Conservation (phyloP, 2,797 vertebrate genomes). For the Podargus strigoides region DNA sequence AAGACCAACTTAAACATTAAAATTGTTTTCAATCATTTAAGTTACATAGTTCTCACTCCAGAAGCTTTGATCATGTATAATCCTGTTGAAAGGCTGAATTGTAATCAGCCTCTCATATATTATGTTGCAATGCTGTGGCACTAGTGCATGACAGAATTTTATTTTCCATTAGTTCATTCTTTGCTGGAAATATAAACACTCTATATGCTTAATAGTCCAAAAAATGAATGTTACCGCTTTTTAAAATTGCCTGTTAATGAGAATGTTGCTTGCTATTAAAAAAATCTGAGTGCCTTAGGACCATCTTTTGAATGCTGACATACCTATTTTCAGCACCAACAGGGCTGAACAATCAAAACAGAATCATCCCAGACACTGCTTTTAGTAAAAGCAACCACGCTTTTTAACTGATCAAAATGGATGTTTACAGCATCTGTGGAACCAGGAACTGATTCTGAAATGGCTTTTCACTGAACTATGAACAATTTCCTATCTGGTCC, state of each 20-base stretch:
- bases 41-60: conserved; percentile 34
- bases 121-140: conserved; percentile 11
- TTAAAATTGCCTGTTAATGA: conserved; percentile 59
- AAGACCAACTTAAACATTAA: conserved; percentile 33
- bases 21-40: conserved; percentile 58
- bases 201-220: conserved; percentile 57
- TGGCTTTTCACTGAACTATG: background rate
- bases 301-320: conserved; percentile 25
- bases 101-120: conserved; percentile 49
- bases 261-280: conserved; percentile 42
- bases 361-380: conserved; percentile 17
- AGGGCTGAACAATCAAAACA: conserved; percentile 44
- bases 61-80: conserved; percentile 59
- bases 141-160: conserved; percentile 34
- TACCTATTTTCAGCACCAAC: conserved; percentile 50
- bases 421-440: conserved; percentile 38
- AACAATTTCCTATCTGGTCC: background rate
- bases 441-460: background rate
- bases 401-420: conserved; percentile 18
- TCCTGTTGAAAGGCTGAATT: conserved; percentile 46
- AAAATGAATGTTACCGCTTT: conserved; percentile 56
- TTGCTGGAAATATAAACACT: conserved; percentile 62
- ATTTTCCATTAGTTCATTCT: conserved; percentile 61
- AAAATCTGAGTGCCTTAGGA: conserved; percentile 31
- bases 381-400: conserved; percentile 16